phyloP scores from a whole-genome alignment of 2,797 vertebrate species.

The Dipus sagitta region DNA sequence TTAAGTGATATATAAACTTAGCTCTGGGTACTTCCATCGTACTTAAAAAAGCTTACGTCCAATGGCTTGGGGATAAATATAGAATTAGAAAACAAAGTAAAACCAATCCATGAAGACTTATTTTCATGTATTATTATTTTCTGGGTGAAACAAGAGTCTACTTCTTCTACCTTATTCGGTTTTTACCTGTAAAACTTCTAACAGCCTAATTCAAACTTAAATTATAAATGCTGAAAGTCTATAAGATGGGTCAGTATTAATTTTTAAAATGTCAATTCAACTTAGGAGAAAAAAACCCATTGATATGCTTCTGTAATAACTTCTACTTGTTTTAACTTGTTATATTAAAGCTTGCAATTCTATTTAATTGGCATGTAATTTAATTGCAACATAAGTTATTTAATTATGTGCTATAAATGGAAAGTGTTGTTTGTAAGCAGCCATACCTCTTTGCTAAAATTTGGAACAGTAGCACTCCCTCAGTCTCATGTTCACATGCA shows the following conservation, averaged over 20 bases:
- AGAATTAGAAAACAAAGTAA: background rate
- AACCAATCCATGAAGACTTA: conserved; percentile 14
- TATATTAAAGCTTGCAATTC: conserved; percentile 79
- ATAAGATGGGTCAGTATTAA: conserved; percentile 65
- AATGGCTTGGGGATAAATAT: background rate
- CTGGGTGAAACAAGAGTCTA: background rate
- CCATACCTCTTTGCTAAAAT: conserved; percentile 68
- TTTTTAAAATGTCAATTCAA: conserved; percentile 75
- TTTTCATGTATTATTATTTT: conserved; percentile 55
- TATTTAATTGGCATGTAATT: conserved; percentile 82
- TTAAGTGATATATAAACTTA: background rate
- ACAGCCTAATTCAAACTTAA: conserved; percentile 46
- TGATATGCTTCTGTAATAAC: conserved; percentile 67
- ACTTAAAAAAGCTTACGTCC: conserved; percentile 32
- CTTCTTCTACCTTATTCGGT: background rate
- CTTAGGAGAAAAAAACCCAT: conserved; percentile 66
- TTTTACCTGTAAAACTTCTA: conserved; percentile 53
- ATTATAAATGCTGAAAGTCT: conserved; percentile 44
- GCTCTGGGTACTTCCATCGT: background rate
- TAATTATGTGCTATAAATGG: conserved; percentile 77
- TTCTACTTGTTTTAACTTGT: conserved; percentile 71
- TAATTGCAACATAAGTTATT: conserved; percentile 81
- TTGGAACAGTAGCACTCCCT: background rate
- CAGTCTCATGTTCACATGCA: conserved; percentile 28
- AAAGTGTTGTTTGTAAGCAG: conserved; percentile 72